Conservation (phyloP, 2,797 vertebrate genomes). For the Garrulus glandarius region DNA sequence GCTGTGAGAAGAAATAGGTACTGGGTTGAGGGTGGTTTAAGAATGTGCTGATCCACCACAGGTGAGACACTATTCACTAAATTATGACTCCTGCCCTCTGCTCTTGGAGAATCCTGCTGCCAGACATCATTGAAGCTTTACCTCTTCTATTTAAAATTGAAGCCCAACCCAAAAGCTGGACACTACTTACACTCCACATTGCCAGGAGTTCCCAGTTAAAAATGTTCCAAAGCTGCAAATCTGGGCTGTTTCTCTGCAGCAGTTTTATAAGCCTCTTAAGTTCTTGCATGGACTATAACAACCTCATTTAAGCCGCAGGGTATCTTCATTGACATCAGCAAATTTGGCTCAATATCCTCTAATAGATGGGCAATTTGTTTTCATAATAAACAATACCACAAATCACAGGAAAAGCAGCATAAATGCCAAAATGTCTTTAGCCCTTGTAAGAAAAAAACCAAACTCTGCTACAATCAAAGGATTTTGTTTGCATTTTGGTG, state of each 20-base stretch:
- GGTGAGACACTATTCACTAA: neutral
- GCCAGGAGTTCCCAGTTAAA: neutral
- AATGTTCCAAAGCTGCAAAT: neutral
- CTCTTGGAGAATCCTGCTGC: neutral
- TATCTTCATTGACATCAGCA: slow-evolving; percentile 19
- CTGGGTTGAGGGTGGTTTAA: neutral
- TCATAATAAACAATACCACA: slow-evolving; percentile 37
- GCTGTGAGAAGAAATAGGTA: neutral
- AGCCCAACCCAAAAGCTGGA: neutral
- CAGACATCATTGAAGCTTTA: neutral
- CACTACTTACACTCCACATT: neutral
- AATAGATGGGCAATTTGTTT: slow-evolving; percentile 42
- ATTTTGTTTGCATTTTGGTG: slow-evolving; percentile 12
- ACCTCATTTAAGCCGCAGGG: neutral
- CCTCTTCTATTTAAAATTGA: neutral
- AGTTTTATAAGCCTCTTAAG: neutral
- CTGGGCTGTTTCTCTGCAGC: neutral
- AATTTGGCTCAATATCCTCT: slow-evolving; percentile 6
- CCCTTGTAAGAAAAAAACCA: neutral
- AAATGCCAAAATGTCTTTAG: neutral
- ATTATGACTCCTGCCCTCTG: neutral
- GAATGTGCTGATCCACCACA: neutral
- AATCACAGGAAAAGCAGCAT: slow-evolving; percentile 12
- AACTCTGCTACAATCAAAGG: neutral
- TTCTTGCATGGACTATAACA: neutral